Base-by-base conservation (phyloP, 35 echinoderm and acorn worm genomes). In the Ophioderma brevispina region DNA sequence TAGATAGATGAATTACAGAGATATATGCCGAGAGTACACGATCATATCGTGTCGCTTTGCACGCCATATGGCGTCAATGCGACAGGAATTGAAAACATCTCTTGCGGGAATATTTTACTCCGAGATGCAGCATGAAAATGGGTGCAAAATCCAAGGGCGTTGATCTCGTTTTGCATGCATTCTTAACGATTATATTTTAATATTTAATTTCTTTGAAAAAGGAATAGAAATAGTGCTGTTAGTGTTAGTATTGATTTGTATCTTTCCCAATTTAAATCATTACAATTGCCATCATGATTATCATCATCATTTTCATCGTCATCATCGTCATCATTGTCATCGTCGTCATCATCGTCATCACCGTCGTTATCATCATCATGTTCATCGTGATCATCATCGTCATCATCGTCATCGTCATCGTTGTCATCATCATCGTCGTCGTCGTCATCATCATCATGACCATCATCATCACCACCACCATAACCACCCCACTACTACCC, bases 311-410 rank as follows among this genome's bases (percentile, higher is more conserved):
- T n/a, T n/a, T n/a, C n/a, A 46, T 46, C 41, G 17, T 17, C 41
- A 30, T 14, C 40, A 19, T 63, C 38, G 17, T 37, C 40, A 23
- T 77, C 37, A 36, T 36, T 21, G n/a, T 77, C 2, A 19, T 87
- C 34, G 3, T 77, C 85, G 23, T 80, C 64, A 43, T 87, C 85
- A 43, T 77, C 85, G 23, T 55, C 85, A 43, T 87, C 85, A 43
- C 21, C 35, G 23, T 77, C 70, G n/a, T 77, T 38, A 35, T 86
- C 55, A 28, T 86, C 84, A 35, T 86, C 55, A 28, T 76, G 11
- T 21, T 87, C 85, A 43, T 79, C 85, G 23, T 79, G 63, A 6
- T 40, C 82, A 55, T 84, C 82, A 55, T 32, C 37, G 28, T 79
- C 64, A 6, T 87, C 85, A 43, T 87, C 85, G 17, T 46, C 41